These are phyloP conservation scores for Heteronetta atricapilla DNA, from an alignment of 2,113 vertebrate species.

Conservation along the genomic window DNA sequence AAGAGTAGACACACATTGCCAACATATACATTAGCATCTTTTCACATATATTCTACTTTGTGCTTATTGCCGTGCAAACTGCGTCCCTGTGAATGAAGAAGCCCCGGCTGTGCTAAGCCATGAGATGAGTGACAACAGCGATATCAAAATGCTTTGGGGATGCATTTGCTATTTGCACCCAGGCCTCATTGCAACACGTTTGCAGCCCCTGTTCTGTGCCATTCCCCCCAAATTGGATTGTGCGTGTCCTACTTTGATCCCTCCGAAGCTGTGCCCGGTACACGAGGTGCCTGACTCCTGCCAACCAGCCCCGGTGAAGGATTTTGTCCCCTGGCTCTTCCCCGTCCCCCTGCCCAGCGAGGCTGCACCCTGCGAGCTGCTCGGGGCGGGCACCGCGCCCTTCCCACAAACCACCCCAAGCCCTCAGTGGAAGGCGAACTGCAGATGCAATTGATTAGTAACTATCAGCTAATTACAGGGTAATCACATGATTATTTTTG, in stretches of 20 bases:
- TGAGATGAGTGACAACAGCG: not conserved
- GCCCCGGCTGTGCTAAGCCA: not conserved
- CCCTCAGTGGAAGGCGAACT: slow-evolving; percentile 4
- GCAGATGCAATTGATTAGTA: slow-evolving; percentile 70
- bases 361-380: not conserved
- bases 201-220: not conserved
- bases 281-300: not conserved
- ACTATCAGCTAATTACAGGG: slow-evolving; percentile 69
- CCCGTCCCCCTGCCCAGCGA: not conserved
- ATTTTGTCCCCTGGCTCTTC: not conserved
- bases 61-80: not conserved
- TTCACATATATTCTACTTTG: not conserved
- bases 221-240: rapidly evolving
- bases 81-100: not conserved
- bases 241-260: too few species aligned
- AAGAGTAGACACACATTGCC: not conserved
- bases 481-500: slow-evolving; percentile 76
- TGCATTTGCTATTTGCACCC: not conserved
- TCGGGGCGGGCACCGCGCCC: rapidly evolving
- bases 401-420: not conserved
- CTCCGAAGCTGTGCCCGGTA: rapidly evolving
- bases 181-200: not conserved
- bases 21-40: rapidly evolving
- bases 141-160: not conserved
- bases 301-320: not conserved